Evolutionary conservation across 1,140 invertebrate genomes (phyloP).

Genomic region (Trigoniulus corallinus): DNA sequence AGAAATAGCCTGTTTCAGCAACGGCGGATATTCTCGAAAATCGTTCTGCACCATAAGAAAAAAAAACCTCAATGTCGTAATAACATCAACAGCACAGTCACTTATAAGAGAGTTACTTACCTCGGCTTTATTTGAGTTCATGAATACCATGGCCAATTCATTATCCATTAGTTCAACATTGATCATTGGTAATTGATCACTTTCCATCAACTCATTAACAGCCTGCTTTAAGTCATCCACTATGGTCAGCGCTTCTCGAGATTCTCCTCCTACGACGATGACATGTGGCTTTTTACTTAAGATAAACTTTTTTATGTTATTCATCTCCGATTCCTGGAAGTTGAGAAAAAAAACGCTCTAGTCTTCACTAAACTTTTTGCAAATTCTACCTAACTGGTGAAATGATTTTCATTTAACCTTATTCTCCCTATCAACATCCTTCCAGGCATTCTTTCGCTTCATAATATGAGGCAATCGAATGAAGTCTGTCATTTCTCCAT

Average conservation of each 20-base stretch:
- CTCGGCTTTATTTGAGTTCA: conserved; percentile 72
- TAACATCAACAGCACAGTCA: not conserved
- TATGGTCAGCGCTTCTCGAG: conserved; percentile 67
- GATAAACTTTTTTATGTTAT: conserved; percentile 70
- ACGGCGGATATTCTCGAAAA: conserved; percentile 76
- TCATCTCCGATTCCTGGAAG: conserved; percentile 55
- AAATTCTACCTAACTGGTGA: not conserved
- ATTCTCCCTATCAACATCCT: conserved; percentile 47
- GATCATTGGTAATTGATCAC: conserved; percentile 74
- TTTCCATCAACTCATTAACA: conserved; percentile 52
- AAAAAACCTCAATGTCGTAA: no score
- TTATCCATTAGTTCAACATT: conserved; percentile 85
- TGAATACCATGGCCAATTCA: conserved; percentile 74
- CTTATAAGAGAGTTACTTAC: conserved; percentile 23
- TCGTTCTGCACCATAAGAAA: conserved; percentile 37
- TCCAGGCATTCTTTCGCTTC: conserved; percentile 58
- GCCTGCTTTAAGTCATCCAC: conserved; percentile 67
- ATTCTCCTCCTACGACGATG: conserved; percentile 77
- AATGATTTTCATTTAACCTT: conserved; percentile 31
- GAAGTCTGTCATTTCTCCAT: conserved; percentile 84
- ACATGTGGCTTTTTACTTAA: conserved; percentile 82
- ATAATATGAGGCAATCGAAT: conserved; percentile 67
- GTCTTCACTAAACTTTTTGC: not conserved
- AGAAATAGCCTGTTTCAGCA: conserved; percentile 80
- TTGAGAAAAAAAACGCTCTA: conserved; percentile 6